Percentiles rank a stretch among this genome's conserved stretches.
phyloP scores from a whole-genome alignment of 2,888 invertebrate species.

The Ormia ochracea region DNA sequence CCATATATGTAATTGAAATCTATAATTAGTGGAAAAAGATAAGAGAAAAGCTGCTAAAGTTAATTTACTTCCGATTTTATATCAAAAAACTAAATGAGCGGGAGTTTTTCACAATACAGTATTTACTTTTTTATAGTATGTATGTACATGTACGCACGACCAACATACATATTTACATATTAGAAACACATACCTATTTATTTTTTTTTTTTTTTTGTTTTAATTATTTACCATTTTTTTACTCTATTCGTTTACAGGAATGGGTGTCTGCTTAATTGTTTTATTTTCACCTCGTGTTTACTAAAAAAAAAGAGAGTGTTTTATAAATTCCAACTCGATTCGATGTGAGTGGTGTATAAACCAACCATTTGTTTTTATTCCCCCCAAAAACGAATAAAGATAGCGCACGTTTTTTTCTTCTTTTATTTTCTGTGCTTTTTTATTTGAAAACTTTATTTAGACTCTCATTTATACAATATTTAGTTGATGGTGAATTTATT shows the following conservation, averaged over 20 bases:
- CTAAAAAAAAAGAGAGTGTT: background rate
- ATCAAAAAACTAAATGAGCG: too few relatives aligned
- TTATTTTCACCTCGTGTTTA: slow-evolving; percentile 25
- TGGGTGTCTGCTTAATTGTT: slow-evolving; percentile 17
- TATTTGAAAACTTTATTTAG: slow-evolving; percentile 40
- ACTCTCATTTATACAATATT: slow-evolving; percentile 23
- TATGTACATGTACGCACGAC: too few relatives aligned
- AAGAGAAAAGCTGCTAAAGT: too few relatives aligned
- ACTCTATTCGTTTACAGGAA: background rate
- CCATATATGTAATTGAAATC: too few relatives aligned
- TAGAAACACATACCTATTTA: too few relatives aligned
- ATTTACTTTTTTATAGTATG: too few relatives aligned
- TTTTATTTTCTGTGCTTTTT: slow-evolving; percentile 9
- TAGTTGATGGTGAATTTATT: slow-evolving; percentile 52
- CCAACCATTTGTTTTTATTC: slow-evolving; percentile 31
- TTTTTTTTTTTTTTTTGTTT: background rate
- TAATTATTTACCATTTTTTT: background rate
- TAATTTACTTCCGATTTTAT: too few relatives aligned
- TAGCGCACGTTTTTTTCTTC: slow-evolving; percentile 69
- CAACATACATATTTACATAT: too few relatives aligned
- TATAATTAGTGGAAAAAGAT: too few relatives aligned
- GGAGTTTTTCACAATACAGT: too few relatives aligned
- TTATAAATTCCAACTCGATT: background rate
- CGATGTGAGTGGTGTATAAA: slow-evolving; percentile 41
- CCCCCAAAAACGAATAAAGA: slow-evolving; percentile 63